Evolutionary conservation across 2,113 vertebrate species (phyloP).

Genomic region (Varanus salvator): DNA sequence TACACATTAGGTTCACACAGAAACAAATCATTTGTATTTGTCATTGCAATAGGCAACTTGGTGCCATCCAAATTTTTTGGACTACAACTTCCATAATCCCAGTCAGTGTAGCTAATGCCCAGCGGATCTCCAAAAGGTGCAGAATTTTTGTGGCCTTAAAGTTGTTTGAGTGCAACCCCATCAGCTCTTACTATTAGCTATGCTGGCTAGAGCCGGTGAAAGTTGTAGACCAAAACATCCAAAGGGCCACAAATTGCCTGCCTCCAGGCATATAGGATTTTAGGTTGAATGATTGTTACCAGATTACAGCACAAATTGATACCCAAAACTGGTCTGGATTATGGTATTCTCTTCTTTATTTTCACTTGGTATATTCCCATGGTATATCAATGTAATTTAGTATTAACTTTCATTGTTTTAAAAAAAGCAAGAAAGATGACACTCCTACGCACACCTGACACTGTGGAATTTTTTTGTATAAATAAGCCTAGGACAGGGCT

Average conservation of each 20-base stretch:
- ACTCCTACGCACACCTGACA: too few relatives aligned
- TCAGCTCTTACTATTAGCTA: too few relatives aligned
- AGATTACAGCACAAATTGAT: neutral
- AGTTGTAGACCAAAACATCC: too few relatives aligned
- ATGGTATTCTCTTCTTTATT: neutral
- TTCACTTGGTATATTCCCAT: neutral
- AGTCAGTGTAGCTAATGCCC: too few relatives aligned
- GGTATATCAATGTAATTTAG: neutral
- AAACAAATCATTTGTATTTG: neutral
- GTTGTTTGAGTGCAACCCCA: too few relatives aligned
- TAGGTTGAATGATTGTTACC: neutral
- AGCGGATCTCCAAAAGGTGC: too few relatives aligned
- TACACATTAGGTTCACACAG: neutral
- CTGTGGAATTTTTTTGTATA: neutral
- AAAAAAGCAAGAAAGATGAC: neutral
- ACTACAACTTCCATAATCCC: too few relatives aligned
- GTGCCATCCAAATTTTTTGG: too few relatives aligned
- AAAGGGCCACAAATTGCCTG: neutral
- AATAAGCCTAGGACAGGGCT: neutral
- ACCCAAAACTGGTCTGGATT: neutral
- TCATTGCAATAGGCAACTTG: neutral
- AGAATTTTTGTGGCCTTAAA: too few relatives aligned
- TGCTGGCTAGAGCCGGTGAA: too few relatives aligned
- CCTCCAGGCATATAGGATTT: neutral
- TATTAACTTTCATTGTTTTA: neutral